phyloP scores from a whole-genome alignment of 2,113 vertebrate species.

The Plestiodon gilberti region DNA sequence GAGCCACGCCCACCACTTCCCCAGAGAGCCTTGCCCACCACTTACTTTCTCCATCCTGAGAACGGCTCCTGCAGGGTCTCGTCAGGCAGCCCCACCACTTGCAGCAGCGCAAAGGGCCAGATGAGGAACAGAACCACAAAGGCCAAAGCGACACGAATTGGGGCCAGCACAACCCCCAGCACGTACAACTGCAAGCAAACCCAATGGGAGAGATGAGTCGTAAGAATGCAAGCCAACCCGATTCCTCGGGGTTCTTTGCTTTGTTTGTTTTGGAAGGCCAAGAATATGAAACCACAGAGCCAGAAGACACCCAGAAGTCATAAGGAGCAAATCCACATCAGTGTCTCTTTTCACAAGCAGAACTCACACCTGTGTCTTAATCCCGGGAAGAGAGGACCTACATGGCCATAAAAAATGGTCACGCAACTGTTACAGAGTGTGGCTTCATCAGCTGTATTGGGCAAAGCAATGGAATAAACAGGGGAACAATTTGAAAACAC shows the following conservation, averaged over 20 bases:
- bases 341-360: neutral
- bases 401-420: neutral
- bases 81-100: slow-evolving; percentile 78
- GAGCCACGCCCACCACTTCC: neutral
- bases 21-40: neutral
- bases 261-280: neutral
- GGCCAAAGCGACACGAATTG: slow-evolving; percentile 75
- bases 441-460: neutral
- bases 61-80: slow-evolving; percentile 78
- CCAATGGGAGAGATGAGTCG: neutral
- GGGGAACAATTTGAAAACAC: no score
- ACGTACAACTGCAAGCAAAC: slow-evolving; percentile 75
- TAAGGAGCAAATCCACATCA: neutral
- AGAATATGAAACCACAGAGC: neutral
- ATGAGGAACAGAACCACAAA: slow-evolving; percentile 81
- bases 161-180: slow-evolving; percentile 81
- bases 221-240: neutral
- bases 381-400: neutral
- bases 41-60: slow-evolving; percentile 81
- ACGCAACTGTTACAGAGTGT: neutral
- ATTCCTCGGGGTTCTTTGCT: neutral
- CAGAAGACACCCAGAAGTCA: neutral
- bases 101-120: slow-evolving; percentile 85
- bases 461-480: no score
- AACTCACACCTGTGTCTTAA: neutral